Base-by-base conservation (phyloP, 2,797 vertebrate genomes). In the Neosilurus mollespiculum region DNA sequence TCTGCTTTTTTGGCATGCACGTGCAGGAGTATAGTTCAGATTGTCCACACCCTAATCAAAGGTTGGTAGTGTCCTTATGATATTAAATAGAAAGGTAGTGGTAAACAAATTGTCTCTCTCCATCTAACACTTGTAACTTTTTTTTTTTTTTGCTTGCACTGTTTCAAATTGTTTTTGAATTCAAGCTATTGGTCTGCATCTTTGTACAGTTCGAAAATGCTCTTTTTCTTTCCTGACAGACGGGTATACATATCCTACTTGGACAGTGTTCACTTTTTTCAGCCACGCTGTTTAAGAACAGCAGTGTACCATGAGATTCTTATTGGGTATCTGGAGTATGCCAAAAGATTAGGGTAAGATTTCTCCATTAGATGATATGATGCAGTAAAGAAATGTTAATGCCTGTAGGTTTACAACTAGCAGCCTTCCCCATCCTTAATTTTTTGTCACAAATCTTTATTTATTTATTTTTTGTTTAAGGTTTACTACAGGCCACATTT, bases 1-100 rank as follows among this genome's bases (percentile, higher is more conserved):
- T 99, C 80, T 99, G 98, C 89, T 99, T 99, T 92, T 99, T 99
- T 79, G 98, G 98, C 72, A 99, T 99, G 98, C 98, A 99, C 0
- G 98, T 99, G 73, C 98, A 99, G 85, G 98, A 99, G 89, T 99
- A 99, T 1, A 97, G 98, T 83, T 99, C 98, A 0, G 98, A 99
- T 90, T 99, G 97, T 84, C 97, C 98, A 81, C 97, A 96, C 1
- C 98, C 98, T 87, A 99, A 99, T 93, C 98, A 99, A 93, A 97
- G 98, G 98, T 99, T 82, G 87, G 78, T 0, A 4, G 69, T 12
- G 22, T 43, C n/a, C 0, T 67, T 26, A 71, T 37, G 22, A 30
- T 43, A 4, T 22, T 11, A 24, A 62, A 62, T 11, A 62, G 16
- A 58, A 62, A 62, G 0, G 22, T 64, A n/a, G 18, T n/a, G 54